Percentiles rank a stretch among this genome's conserved stretches.
Conservation (phyloP, 2,797 vertebrate species). For the Craterocephalus amniculus region DNA sequence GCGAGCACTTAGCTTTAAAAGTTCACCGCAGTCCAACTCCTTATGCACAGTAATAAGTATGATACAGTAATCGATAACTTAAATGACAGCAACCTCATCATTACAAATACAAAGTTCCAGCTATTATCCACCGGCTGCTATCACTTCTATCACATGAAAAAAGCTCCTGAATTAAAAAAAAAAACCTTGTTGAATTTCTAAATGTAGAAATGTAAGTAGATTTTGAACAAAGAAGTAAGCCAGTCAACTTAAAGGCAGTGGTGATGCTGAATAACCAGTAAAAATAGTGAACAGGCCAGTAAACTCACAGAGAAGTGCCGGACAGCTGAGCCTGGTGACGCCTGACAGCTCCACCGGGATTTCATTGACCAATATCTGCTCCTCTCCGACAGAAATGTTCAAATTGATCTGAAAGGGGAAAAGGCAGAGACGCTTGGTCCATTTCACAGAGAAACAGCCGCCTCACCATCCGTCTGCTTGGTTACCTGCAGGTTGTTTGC, state of each 20-base stretch:
- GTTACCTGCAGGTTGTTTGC: conserved; percentile 82
- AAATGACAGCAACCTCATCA: background rate
- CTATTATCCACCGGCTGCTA: too few relatives aligned
- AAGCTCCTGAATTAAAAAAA: too few relatives aligned
- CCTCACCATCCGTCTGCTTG: background rate
- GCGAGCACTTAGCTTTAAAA: background rate
- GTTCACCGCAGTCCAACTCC: too few relatives aligned
- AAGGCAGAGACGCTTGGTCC: background rate
- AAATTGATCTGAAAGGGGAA: conserved; percentile 78
- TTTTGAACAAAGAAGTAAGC: background rate
- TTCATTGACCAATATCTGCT: conserved; percentile 91
- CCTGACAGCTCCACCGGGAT: conserved; percentile 88
- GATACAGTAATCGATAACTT: too few relatives aligned
- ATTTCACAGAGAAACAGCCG: background rate
- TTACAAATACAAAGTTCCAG: too few relatives aligned
- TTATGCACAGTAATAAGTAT: too few relatives aligned
- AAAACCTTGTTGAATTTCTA: too few relatives aligned
- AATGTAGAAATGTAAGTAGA: too few relatives aligned
- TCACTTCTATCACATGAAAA: too few relatives aligned
- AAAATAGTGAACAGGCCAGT: too few relatives aligned
- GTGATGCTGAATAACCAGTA: too few relatives aligned
- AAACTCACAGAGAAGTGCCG: conserved; percentile 89
- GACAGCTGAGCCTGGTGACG: conserved; percentile 89
- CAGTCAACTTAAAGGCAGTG: too few relatives aligned
- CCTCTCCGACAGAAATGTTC: conserved; percentile 80